phyloP scores from a whole-genome alignment of 2,888 invertebrate genomes.

The Drosophila rubida region DNA sequence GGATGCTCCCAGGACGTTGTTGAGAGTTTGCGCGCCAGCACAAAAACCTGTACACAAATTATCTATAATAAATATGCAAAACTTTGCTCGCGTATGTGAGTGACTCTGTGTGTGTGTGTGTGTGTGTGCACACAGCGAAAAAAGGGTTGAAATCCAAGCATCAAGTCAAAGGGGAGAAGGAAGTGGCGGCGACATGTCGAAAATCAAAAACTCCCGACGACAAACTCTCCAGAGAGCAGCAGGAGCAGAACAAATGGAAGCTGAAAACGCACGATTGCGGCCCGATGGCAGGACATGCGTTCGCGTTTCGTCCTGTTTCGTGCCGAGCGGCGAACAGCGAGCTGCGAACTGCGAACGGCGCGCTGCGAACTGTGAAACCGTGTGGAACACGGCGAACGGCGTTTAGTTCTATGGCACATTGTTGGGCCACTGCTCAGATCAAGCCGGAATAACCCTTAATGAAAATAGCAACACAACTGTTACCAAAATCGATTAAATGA shows the following conservation, averaged over 20 bases:
- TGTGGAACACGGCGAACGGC: conserved; percentile 2
- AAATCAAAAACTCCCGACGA: conserved; percentile 74
- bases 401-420: conserved; percentile 56
- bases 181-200: conserved; percentile 71
- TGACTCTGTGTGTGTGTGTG: conserved; percentile 12
- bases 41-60: conserved; percentile 82
- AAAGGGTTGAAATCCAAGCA: conserved; percentile 63
- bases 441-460: conserved; percentile 80
- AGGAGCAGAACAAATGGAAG: conserved; percentile 55
- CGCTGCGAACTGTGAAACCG: conserved; percentile 5
- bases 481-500: conserved; percentile 77
- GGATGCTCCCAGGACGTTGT: conserved; percentile 69
- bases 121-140: conserved; percentile 17
- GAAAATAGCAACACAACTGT: conserved; percentile 76
- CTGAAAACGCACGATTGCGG: conserved; percentile 57
- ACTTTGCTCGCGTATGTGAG: conserved; percentile 53
- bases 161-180: conserved; percentile 30
- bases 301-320: conserved; percentile 27
- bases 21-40: conserved; percentile 80
- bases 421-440: conserved; percentile 59
- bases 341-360: no score
- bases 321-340: conserved; percentile 20
- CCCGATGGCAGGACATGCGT: conserved; percentile 45
- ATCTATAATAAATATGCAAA: conserved; percentile 81
- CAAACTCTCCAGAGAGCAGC: conserved; percentile 72